Conservation (phyloP, 2,888 invertebrate genomes). For the Orthosia gracilis region DNA sequence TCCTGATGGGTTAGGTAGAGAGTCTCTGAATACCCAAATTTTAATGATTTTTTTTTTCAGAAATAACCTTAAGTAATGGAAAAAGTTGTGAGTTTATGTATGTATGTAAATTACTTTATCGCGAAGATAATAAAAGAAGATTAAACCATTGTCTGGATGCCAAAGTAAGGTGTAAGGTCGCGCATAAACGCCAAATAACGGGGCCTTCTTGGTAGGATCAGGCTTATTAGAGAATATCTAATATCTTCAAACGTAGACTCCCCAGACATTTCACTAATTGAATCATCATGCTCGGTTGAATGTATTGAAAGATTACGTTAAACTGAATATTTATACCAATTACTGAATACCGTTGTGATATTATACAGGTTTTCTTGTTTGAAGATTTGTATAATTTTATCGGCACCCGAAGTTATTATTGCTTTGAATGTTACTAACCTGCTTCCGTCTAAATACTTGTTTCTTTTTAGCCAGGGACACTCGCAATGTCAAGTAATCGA, state of each 20-base stretch:
- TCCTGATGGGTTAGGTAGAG: too few relatives aligned
- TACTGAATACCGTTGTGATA: neutral
- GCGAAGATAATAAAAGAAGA: neutral
- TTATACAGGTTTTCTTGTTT: neutral
- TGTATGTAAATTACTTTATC: too few relatives aligned
- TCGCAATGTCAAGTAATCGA: too few relatives aligned
- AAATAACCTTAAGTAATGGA: too few relatives aligned
- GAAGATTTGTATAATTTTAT: neutral
- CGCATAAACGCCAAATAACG: neutral
- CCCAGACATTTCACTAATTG: conserved; percentile 18
- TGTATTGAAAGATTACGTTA: neutral
- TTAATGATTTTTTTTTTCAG: too few relatives aligned
- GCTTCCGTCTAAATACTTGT: neutral
- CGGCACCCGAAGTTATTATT: too few relatives aligned
- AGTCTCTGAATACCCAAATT: too few relatives aligned
- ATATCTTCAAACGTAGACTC: conserved; percentile 12
- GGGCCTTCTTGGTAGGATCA: neutral
- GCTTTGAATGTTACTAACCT: neutral
- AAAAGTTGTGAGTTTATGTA: too few relatives aligned
- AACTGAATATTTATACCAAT: neutral
- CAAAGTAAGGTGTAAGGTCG: neutral
- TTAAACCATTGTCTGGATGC: neutral
- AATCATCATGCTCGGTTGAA: conserved; percentile 19
- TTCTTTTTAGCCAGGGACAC: too few relatives aligned
- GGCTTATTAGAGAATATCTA: conserved; percentile 7